Conservation (phyloP, 2,113 vertebrate genomes). For the Pantherophis guttatus region DNA sequence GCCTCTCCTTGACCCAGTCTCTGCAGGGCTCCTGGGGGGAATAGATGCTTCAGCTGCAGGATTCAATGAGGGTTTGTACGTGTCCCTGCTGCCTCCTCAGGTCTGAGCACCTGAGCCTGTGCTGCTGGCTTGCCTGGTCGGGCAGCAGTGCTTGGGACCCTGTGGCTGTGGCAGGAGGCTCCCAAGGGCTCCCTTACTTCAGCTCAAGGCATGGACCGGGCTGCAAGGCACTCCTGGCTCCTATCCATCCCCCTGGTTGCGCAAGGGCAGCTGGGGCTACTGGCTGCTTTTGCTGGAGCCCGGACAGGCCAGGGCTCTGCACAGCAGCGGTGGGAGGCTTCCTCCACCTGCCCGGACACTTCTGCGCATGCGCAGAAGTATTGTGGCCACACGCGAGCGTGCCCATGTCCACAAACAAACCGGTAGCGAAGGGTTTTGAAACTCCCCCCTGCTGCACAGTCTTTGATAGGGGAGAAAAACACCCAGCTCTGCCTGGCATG, state of each 20-base stretch:
- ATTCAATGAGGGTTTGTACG: neutral
- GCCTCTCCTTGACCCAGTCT: neutral
- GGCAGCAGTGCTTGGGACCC: neutral
- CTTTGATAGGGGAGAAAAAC: too few species aligned
- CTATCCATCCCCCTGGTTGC: too few species aligned
- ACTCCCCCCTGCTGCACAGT: neutral
- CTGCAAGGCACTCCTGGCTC: neutral
- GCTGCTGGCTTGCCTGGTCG: neutral
- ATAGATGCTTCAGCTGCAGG: neutral
- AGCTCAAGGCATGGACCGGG: neutral
- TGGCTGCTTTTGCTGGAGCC: too few species aligned
- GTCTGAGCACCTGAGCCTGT: neutral
- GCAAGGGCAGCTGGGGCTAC: neutral
- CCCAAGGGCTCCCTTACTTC: neutral
- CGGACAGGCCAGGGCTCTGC: too few species aligned
- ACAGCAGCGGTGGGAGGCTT: too few species aligned
- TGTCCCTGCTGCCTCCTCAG: neutral
- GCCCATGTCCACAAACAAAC: too few species aligned
- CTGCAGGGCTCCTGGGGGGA: neutral
- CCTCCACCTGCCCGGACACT: too few species aligned
- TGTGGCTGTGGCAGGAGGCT: neutral
- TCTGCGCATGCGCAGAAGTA: too few species aligned
- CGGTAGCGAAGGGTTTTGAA: too few species aligned
- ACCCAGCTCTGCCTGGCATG: neutral
- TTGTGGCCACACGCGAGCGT: too few species aligned